Base-by-base conservation (phyloP, 2,797 vertebrate genomes). In the Halcyon leucocephala region DNA sequence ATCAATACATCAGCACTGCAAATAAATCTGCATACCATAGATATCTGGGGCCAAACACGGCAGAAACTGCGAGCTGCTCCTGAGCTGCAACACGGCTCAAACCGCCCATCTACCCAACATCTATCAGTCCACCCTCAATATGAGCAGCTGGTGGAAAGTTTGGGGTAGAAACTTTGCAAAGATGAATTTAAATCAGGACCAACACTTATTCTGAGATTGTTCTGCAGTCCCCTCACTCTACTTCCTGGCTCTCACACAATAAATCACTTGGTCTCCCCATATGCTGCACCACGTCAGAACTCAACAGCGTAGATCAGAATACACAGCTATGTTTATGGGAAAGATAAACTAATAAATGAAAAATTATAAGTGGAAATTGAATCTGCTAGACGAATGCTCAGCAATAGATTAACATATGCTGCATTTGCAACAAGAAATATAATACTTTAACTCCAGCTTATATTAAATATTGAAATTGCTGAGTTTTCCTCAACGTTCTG, bases 401-500 rank as follows among this genome's bases (percentile, higher is more conserved):
- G 93, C 82, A 81, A 91, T 83, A 97, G 97, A 98, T 98, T 98
- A 98, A 96, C 94, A 97, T 97, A 97, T 94, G 95, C 96, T 78
- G 79, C 89, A 97, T 93, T 97, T 91, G 83, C 89, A 97, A 97
- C 96, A 97, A 96, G 81, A 65, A 62, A 80, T 80, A 85, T 19
- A 85, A 90, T n/a, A 97, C 96, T 98, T 93, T 86, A 93, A 94
- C 97, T 97, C 91, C 91, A 90, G 82, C 62, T 87, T 94, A 94
- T 96, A 98, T 98, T 98, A 97, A 98, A 97, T 97, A 98, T 95
- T 97, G 97, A 98, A 96, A 98, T 97, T 57, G 80, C 95, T 74
- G 92, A 92, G 90, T 91, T 97, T 96, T 64, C 93, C 71, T 97
- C 94, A 61, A 58, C 92, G 84, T 97, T 97, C 97, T 93, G 96